phyloP scores from a whole-genome alignment of 1,140 invertebrate species.

The Pomacea maculata region DNA sequence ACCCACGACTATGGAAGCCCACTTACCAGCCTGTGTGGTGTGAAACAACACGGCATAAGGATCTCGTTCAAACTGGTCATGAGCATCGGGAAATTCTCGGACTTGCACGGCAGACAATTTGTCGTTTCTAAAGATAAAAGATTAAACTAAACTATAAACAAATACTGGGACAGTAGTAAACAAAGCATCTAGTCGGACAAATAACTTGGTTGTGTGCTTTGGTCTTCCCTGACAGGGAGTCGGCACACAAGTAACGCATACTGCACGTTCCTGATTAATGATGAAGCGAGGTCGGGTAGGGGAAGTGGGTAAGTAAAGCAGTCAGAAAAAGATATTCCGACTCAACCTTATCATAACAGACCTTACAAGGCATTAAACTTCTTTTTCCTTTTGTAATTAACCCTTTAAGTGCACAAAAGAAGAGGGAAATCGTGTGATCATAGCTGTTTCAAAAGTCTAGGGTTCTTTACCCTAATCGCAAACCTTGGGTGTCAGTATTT shows the following conservation, averaged over 20 bases:
- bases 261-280: neutral
- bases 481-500: too few relatives aligned
- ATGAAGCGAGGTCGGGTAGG: neutral
- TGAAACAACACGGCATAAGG: slow-evolving; percentile 40
- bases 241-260: neutral
- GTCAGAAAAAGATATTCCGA: neutral
- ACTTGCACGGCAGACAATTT: slow-evolving; percentile 24
- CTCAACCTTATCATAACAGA: neutral
- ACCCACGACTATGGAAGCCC: too few relatives aligned
- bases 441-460: too few relatives aligned
- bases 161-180: neutral
- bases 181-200: neutral
- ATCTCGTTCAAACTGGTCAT: slow-evolving; percentile 43
- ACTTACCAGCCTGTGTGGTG: slow-evolving; percentile 25
- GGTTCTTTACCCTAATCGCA: too few relatives aligned
- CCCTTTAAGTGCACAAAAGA: neutral
- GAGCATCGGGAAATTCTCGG: slow-evolving; percentile 32
- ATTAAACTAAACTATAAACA: neutral
- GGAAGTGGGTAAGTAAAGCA: neutral
- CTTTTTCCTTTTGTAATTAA: neutral
- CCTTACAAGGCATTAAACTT: neutral
- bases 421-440: neutral
- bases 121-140: slow-evolving; percentile 22
- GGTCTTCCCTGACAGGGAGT: neutral
- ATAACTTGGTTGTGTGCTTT: neutral